Base-by-base conservation (phyloP, 1,140 invertebrate species). In the Aricia agestis region DNA sequence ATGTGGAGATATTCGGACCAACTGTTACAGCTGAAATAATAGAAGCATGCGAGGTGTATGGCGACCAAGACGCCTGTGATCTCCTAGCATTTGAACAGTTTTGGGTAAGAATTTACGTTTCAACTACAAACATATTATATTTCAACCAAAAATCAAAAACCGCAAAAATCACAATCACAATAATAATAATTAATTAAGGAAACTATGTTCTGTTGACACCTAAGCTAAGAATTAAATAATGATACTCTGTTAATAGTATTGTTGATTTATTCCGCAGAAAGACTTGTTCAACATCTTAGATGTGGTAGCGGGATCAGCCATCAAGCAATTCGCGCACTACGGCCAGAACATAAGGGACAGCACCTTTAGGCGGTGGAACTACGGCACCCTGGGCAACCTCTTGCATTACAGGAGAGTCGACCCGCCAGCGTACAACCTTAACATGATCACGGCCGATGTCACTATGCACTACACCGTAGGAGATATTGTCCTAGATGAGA, bases 241-340 rank as follows among this genome's bases (percentile, higher is more conserved):
- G 25, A 25, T 25, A 25, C 25, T 25, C 3, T 25, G 25, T 25
- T 25, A 25, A 25, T 25, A 25, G 25, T 0, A 25, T 25, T 25
- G 25, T 25, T 25, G 25, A 2, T 32, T 42, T 61, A 58, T 68
- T 42, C 67, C 70, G n/a, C 45, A 75, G 75, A 17, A n/a, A 36
- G 42, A 13, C 1, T 13, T 72, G 17, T 36, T 72, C 3, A 66
- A 59, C 11, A 45, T 67, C 1, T 17, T 67, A 6, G 72, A 79
- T 58, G 68, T 75, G 6, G 57, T 82, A 58, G 79, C 78, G 6
- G 83, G 85, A 0, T 80, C 82, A 17, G 72, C 87, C 1, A 18
- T 89, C 1, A 90, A 89, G 65, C 87, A 90, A 75, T 70, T 82
- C 32, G 85, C 85, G 1, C 86, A 87, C 67, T 90, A 76, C 41